phyloP scores from a whole-genome alignment of 2,888 invertebrate genomes.

The Anarsia innoxiella region DNA sequence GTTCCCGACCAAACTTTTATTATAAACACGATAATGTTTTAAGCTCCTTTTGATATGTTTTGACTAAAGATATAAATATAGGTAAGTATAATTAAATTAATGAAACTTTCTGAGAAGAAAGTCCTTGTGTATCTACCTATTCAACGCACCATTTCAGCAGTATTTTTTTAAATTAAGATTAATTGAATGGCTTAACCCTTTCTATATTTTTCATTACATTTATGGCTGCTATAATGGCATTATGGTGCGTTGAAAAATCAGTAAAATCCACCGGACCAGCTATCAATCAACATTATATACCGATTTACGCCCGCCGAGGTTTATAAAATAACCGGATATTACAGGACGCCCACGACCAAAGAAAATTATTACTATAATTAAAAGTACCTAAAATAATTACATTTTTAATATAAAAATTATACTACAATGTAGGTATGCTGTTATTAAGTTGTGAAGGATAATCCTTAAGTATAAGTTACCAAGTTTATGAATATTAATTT shows the following conservation, averaged over 20 bases:
- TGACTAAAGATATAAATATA: too few relatives aligned
- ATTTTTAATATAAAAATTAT: conserved; percentile 26
- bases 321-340: conserved; percentile 53
- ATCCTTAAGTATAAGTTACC: too few relatives aligned
- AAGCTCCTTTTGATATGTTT: too few relatives aligned
- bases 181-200: too few relatives aligned
- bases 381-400: conserved; percentile 30
- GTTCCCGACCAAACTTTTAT: not conserved
- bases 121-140: not conserved
- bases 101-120: too few relatives aligned
- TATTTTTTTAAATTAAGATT: conserved; percentile 33
- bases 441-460: conserved; percentile 13
- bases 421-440: conserved; percentile 15
- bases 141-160: conserved; percentile 27
- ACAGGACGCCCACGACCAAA: conserved; percentile 35
- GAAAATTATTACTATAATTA: conserved; percentile 39
- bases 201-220: conserved; percentile 42
- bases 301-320: conserved; percentile 42
- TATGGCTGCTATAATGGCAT: conserved; percentile 40
- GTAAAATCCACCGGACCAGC: conserved; percentile 43
- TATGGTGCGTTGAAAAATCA: conserved; percentile 47
- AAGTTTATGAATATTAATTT: too few relatives aligned
- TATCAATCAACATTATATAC: conserved; percentile 61
- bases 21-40: not conserved
- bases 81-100: too few relatives aligned